A percentile compares a stretch with the other conserved stretches of the same genome.
phyloP scores from a whole-genome alignment of 2,797 vertebrate species.

The Cynopterus sphinx region DNA sequence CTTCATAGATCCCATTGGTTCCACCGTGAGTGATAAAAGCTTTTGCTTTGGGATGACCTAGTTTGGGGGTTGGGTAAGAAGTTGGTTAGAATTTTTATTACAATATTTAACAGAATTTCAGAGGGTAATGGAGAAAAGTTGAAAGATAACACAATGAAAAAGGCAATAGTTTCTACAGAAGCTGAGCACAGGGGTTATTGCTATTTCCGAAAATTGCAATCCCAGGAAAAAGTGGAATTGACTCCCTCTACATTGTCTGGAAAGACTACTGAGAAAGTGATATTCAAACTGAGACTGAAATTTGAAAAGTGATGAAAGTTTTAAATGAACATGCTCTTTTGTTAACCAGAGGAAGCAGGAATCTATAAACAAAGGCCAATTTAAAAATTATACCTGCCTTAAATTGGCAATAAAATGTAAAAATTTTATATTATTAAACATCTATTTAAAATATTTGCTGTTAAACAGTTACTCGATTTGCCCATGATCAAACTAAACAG shows the following conservation, averaged over 20 bases:
- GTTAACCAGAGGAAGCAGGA: not conserved
- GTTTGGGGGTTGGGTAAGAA: slow-evolving; percentile 27
- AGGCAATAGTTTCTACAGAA: not conserved
- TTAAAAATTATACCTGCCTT: not conserved
- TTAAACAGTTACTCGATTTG: not conserved
- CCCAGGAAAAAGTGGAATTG: not conserved
- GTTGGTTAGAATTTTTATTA: not conserved
- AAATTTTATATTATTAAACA: not conserved
- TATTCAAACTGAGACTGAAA: not conserved
- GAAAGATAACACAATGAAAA: not conserved
- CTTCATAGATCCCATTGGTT: slow-evolving; percentile 94
- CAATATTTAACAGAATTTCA: not conserved
- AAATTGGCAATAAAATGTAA: not conserved
- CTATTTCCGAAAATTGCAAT: not conserved
- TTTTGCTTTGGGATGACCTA: slow-evolving; percentile 93
- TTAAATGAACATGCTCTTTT: not conserved
- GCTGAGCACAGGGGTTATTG: not conserved
- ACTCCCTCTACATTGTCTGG: not conserved
- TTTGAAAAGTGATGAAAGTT: not conserved
- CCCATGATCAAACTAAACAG: not conserved
- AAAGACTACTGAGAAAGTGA: not conserved
- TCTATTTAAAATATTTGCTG: not conserved
- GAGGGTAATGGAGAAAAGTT: not conserved
- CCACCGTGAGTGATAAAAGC: slow-evolving; percentile 91
- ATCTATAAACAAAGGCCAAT: not conserved